phyloP scores from a whole-genome alignment of 2,797 vertebrate species.

The Pygocentrus nattereri region DNA sequence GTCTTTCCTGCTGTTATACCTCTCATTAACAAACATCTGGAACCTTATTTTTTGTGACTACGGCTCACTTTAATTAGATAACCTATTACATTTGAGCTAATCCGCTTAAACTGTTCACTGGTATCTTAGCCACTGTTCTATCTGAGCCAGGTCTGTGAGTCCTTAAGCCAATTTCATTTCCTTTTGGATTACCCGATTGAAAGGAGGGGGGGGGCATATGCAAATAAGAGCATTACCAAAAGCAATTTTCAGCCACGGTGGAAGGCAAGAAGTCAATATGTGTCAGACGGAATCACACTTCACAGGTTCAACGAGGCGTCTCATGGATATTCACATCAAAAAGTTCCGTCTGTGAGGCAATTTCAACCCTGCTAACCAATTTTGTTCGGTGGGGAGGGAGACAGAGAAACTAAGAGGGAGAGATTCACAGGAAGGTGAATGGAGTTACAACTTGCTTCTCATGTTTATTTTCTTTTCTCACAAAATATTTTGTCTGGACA shows the following conservation, averaged over 20 bases:
- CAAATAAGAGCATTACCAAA: conserved; percentile 39
- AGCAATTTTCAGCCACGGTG: conserved; percentile 36
- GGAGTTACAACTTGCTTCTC: not conserved
- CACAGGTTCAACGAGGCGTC: conserved; percentile 27
- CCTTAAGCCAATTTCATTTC: conserved; percentile 72
- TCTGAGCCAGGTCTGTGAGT: conserved; percentile 58
- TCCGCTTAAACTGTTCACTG: conserved; percentile 65
- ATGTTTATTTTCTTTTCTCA: not conserved
- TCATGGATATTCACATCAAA: conserved; percentile 18
- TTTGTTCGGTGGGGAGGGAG: not conserved
- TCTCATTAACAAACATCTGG: conserved; percentile 19
- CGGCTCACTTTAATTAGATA: conserved; percentile 41
- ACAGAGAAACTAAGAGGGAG: not conserved
- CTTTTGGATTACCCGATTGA: conserved; percentile 66
- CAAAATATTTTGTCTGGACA: too few species aligned
- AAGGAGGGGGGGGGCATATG: not conserved
- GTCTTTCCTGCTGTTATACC: not conserved
- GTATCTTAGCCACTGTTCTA: conserved; percentile 39
- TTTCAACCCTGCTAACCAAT: conserved; percentile 15
- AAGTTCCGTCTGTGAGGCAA: not conserved
- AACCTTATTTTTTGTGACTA: not conserved
- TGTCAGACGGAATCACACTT: conserved; percentile 15
- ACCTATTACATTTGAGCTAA: conserved; percentile 59
- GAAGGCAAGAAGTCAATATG: conserved; percentile 26
- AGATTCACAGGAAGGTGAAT: not conserved